phyloP scores from a whole-genome alignment of 2,113 vertebrate genomes.

The Sander lucioperca region DNA sequence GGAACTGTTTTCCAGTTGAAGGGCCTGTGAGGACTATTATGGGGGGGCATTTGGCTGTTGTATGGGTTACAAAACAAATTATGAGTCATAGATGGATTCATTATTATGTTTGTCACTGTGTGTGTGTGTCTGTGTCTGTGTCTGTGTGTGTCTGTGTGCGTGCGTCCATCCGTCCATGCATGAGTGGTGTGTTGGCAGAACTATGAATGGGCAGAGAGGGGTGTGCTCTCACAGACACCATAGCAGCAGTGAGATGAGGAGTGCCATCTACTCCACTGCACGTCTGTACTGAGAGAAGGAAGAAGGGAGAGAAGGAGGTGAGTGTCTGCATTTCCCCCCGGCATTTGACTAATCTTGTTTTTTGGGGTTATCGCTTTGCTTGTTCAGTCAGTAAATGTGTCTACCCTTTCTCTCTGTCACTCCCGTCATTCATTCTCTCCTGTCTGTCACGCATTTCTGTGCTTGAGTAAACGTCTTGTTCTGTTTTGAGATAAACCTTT shows the following conservation, averaged over 20 bases:
- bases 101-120: too few species aligned
- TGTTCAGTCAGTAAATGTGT: slow-evolving; percentile 27
- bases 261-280: slow-evolving; percentile 69
- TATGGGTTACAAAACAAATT: slow-evolving; percentile 45
- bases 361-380: neutral
- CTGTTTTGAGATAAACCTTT: slow-evolving; percentile 9
- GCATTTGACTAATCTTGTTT: slow-evolving; percentile 39
- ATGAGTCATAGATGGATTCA: slow-evolving; percentile 62
- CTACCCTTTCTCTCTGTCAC: slow-evolving; percentile 34
- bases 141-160: neutral
- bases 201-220: slow-evolving; percentile 80
- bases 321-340: slow-evolving; percentile 43
- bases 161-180: slow-evolving; percentile 37
- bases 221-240: slow-evolving; percentile 71
- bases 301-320: slow-evolving; percentile 54
- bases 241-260: slow-evolving; percentile 76
- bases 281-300: slow-evolving; percentile 61
- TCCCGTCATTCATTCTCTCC: slow-evolving; percentile 39
- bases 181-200: slow-evolving; percentile 64
- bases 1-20: slow-evolving; percentile 36
- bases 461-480: slow-evolving; percentile 35
- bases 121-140: neutral
- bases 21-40: slow-evolving; percentile 12
- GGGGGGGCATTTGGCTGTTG: slow-evolving; percentile 26
- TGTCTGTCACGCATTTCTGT: slow-evolving; percentile 40